Percentiles rank a stretch among this genome's conserved stretches.
Conservation (phyloP, 2,113 vertebrate species). For the Corythornis vintsioides region DNA sequence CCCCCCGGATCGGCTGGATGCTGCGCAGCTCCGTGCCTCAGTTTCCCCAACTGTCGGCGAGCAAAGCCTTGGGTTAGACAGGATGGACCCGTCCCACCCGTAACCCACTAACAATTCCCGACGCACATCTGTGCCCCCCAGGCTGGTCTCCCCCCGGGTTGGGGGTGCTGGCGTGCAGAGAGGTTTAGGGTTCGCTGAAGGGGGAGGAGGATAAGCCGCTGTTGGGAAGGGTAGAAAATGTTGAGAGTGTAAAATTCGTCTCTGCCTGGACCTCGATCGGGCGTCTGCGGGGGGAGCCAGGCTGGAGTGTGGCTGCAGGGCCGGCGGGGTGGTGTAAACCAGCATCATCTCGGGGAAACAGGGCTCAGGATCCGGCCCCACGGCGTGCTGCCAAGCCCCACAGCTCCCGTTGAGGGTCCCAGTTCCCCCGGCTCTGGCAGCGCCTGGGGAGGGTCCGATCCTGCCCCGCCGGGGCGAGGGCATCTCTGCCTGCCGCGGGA, state of each 20-base stretch:
- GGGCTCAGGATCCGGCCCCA: neutral
- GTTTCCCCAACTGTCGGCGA: neutral
- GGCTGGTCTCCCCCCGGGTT: neutral
- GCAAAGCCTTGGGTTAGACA: neutral
- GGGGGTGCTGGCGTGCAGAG: accelerated
- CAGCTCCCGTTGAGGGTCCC: neutral
- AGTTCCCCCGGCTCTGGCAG: neutral
- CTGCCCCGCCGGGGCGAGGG: neutral
- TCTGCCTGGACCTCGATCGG: neutral
- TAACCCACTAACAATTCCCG: slow-evolving; percentile 56
- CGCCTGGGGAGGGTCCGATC: neutral
- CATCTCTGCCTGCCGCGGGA: neutral
- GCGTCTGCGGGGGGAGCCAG: neutral
- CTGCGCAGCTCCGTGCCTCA: neutral
- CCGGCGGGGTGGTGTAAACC: neutral
- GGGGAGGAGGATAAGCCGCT: neutral
- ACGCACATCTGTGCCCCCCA: accelerated
- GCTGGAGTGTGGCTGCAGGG: neutral
- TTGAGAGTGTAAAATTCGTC: neutral
- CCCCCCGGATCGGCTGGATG: accelerated
- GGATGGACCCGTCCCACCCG: neutral
- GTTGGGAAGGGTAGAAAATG: neutral
- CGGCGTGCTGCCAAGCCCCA: neutral
- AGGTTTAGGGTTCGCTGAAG: neutral
- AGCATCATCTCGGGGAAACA: neutral